Evolutionary conservation across 2,797 vertebrate genomes (phyloP), one percentile per base, ranked within the genome.

Genomic region (Danio jaintianensis): DNA sequence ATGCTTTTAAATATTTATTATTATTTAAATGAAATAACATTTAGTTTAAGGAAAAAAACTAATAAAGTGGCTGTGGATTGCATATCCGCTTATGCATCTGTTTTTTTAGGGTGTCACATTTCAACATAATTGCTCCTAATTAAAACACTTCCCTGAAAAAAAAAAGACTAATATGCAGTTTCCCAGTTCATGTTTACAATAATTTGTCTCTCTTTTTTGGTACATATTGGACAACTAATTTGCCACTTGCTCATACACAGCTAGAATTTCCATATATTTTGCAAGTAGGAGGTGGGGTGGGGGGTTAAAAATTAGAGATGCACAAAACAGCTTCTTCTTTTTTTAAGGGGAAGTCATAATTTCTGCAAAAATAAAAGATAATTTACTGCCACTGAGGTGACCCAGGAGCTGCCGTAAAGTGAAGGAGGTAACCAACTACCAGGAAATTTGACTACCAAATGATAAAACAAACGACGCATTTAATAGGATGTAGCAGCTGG

Each of bases 401-500:
- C 63, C 55, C 77, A 12, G 36, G 55, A 74, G 22, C 22, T 7
- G 6, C 9, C 13, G 18, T 82, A 52, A 72, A 78, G 20, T 67
- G 16, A 52, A 74, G 47, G 55, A 29, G 20, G 56, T 64, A 74
- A 78, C 72, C 63, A 72, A 67, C 61, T 67, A 82, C 53, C 16
- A 47, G 55, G 61, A 38, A 61, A 59, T 78, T 59, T 78, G 69
- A 78, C 69, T 74, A 76, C 42, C 42, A 75, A 80, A 80, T 79
- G 58, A 78, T 73, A 47, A 75, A 85, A 68, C 22, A 64, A 83
- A 67, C 6, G 69, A 72, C 68, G 70, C 77, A 59, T 80, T 77
- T 64, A 50, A 78, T 64, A 47, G 80, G 80, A 75, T 75, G 71
- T 70, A 77, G 68, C 80, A 85, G 80, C 61, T 80, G 83, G 53